A percentile compares a stretch with the other conserved stretches of the same genome.
phyloP scores from a whole-genome alignment of 92 coral and sea anemone genomes.

The Epizoanthus rinbou region DNA sequence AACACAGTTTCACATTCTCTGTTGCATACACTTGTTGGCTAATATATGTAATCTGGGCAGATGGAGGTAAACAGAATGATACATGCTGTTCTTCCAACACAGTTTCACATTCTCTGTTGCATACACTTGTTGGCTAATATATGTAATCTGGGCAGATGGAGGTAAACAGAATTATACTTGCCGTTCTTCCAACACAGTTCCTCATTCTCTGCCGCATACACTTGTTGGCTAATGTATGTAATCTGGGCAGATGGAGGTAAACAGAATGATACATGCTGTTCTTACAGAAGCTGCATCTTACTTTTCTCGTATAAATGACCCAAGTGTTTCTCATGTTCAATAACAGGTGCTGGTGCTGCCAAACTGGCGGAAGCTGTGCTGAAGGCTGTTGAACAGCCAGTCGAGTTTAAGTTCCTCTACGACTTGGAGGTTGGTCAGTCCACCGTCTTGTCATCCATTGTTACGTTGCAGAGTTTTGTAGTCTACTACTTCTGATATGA shows the following conservation, averaged over 20 bases:
- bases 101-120: background rate
- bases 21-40: no score
- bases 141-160: background rate
- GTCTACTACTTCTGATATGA: background rate
- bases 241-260: background rate
- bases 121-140: background rate
- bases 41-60: background rate
- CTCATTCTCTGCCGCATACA: background rate
- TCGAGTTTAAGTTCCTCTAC: constrained; percentile 92
- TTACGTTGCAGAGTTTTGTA: no score
- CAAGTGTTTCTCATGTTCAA: no score
- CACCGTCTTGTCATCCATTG: background rate
- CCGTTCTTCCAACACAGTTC: background rate
- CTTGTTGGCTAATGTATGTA: background rate
- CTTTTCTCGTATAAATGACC: no score
- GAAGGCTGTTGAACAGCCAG: constrained; percentile 85
- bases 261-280: no score
- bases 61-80: background rate
- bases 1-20: background rate
- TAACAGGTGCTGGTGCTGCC: constrained; percentile 89
- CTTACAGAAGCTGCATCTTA: background rate
- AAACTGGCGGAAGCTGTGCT: constrained; percentile 84
- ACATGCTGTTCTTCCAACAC: background rate
- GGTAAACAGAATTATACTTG: no score
- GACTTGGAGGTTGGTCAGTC: constrained; percentile 70